Base-by-base conservation (phyloP, 2,888 invertebrate species). In the Agrilus mali region DNA sequence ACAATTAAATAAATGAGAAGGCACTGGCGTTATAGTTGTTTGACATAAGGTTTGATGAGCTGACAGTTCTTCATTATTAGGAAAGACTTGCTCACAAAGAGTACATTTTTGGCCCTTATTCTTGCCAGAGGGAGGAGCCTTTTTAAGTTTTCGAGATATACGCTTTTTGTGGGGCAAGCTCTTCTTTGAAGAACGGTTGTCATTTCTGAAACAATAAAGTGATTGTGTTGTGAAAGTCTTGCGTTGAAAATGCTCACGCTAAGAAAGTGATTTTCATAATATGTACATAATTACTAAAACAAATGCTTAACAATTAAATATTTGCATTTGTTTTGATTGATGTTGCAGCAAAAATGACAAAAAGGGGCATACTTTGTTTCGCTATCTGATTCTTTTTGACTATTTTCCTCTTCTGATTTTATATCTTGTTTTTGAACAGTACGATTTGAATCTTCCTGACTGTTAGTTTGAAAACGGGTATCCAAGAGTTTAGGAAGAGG, bases 101-200 rank as follows among this genome's bases (percentile, higher is more conserved):
- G 58, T 60, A 53, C 72, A 73, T 47, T 69, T 65, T 46, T 60
- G 58, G 38, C 66, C 56, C 49, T 63, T 66, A 46, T 60, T 54
- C 1, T 55, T 61, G 32, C 59, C 35, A 14, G 51, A 44, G 2
- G 50, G 43, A 17, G 43, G 57, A 50, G 68, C 74, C 55, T 79
- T 80, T 17, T 79, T 80, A 15, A 88, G 66, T 55, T 86, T 88
- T 44, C 80, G 71, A 0, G 88, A 82, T 51, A 89, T 87, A 44
- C 89, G 71, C 61, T 90, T 90, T 63, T 89, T 89, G 60, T 89
- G 89, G 1, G 89, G 89, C 44, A 89, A 65, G 50, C 82, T 82
- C 62, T 84, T 80, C 51, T 79, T 79, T 4, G 63, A 63, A 10
- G 61, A 53, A 13, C 61, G 58, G 34, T 53, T 58, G 44, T 64